Conservation (phyloP, 2,797 vertebrate species). For the Oreochromis grahami region DNA sequence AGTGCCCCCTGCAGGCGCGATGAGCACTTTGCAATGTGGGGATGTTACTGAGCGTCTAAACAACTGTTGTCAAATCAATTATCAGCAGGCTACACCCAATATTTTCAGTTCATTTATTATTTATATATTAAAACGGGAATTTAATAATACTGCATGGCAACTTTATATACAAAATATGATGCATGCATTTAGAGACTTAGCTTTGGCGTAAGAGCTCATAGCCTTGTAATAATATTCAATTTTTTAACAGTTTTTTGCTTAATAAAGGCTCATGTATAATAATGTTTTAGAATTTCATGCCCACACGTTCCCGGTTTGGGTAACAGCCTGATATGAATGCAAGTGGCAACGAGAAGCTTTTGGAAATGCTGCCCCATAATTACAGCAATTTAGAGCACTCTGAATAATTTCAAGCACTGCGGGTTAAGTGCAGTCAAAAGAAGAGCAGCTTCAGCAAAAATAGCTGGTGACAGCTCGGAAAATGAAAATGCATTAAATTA, state of each 20-base stretch:
- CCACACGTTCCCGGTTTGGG: not conserved
- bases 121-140: not conserved
- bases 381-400: constrained; percentile 49
- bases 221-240: not conserved
- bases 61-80: not conserved
- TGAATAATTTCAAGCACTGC: constrained; percentile 25
- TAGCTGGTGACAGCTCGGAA: not conserved
- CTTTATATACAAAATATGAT: not conserved
- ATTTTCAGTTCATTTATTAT: not conserved
- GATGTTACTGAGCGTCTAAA: not conserved
- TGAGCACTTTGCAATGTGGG: not conserved
- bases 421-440: constrained; percentile 13
- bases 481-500: not conserved
- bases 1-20: constrained; percentile 50
- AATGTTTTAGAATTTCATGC: not conserved
- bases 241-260: not conserved
- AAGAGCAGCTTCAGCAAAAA: not conserved
- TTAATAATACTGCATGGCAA: not conserved
- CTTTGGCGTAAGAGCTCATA: not conserved
- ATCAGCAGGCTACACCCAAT: not conserved
- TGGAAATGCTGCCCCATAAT: constrained; percentile 34
- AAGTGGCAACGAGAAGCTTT: not conserved
- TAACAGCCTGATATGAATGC: constrained; percentile 3
- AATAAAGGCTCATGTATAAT: not conserved
- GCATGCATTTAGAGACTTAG: not conserved